Percentiles rank a stretch among this genome's conserved stretches.
Evolutionary conservation across 2,888 invertebrate species (phyloP).

Genomic region (Nephrotoma appendiculata): DNA sequence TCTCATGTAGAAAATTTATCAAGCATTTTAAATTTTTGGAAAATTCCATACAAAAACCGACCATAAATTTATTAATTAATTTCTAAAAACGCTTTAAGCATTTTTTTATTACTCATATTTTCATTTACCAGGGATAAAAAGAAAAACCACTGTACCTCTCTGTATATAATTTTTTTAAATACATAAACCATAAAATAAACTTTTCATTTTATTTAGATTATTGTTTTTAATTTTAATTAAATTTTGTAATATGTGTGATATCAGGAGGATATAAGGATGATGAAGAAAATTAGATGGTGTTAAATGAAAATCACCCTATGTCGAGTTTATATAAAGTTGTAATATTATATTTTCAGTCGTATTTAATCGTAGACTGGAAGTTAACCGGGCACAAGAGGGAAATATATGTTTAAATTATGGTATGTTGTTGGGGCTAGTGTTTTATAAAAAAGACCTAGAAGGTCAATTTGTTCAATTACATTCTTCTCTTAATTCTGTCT

Average conservation of each 20-base stretch:
- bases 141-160: not conserved
- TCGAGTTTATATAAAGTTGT: too few species aligned
- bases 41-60: not conserved
- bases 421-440: too few species aligned
- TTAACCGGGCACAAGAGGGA: too few species aligned
- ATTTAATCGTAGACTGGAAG: too few species aligned
- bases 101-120: not conserved
- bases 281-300: not conserved
- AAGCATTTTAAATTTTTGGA: not conserved
- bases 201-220: not conserved
- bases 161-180: not conserved
- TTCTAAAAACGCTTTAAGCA: not conserved
- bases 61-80: not conserved
- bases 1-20: not conserved
- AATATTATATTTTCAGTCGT: too few species aligned
- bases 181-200: not conserved
- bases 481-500: too few species aligned
- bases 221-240: not conserved
- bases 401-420: too few species aligned
- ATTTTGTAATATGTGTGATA: not conserved
- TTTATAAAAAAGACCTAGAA: too few species aligned
- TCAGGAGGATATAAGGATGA: not conserved
- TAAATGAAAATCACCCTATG: not conserved
- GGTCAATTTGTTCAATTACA: too few species aligned
- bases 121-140: not conserved